Evolutionary conservation across 2,113 vertebrate genomes (phyloP).

Genomic region (Campylomormyrus tamandua): DNA sequence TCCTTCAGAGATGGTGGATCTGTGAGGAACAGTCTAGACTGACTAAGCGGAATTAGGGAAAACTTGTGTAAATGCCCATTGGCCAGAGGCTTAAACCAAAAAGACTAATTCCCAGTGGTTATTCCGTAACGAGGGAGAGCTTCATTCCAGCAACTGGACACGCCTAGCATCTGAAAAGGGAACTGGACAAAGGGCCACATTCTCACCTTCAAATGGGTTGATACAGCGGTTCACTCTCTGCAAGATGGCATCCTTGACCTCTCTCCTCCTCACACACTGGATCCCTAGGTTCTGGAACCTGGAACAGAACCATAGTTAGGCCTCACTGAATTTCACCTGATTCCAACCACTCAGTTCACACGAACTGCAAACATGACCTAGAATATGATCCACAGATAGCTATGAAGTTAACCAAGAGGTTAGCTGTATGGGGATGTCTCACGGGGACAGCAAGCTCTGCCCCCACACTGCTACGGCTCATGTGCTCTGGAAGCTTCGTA

Average conservation of each 20-base stretch:
- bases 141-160: not conserved
- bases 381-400: not conserved
- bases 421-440: not conserved
- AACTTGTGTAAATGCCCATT: not conserved
- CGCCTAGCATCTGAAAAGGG: not conserved
- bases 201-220: slow-evolving; percentile 90
- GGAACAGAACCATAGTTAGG: not conserved
- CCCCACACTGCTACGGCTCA: not conserved
- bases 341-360: not conserved
- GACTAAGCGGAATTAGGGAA: not conserved
- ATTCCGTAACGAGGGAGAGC: not conserved
- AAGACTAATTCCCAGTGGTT: not conserved
- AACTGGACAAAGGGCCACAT: no score
- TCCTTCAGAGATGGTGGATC: not conserved
- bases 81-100: not conserved
- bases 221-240: slow-evolving; percentile 77
- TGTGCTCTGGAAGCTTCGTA: not conserved
- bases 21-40: not conserved
- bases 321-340: no score
- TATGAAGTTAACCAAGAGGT: not conserved
- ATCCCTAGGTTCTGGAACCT: slow-evolving; percentile 98
- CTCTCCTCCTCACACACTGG: slow-evolving; percentile 91
- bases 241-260: slow-evolving; percentile 85
- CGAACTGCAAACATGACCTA: not conserved
- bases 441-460: not conserved